A percentile compares a stretch with the other conserved stretches of the same genome.
phyloP scores from a whole-genome alignment of 1,140 invertebrate genomes.

The Asobara japonica region DNA sequence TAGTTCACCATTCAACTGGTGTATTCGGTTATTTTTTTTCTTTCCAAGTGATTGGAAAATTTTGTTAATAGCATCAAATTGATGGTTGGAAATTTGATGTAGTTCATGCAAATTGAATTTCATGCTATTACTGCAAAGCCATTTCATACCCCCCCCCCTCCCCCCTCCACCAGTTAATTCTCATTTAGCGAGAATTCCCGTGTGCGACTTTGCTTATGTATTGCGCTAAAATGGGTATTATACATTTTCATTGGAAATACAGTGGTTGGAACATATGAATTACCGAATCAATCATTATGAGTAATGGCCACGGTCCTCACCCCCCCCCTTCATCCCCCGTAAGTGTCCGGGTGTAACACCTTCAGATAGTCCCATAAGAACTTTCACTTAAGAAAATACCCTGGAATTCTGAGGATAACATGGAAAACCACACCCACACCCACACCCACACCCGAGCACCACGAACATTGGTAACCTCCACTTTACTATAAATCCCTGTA shows the following conservation, averaged over 20 bases:
- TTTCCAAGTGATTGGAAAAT: background rate
- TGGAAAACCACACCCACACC: background rate
- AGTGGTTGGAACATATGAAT: slow-evolving; percentile 33
- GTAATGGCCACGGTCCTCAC: no score
- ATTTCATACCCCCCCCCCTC: background rate
- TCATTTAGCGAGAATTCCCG: background rate
- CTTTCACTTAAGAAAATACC: background rate
- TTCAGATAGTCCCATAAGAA: no score
- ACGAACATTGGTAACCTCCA: background rate
- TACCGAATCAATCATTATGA: slow-evolving; percentile 28
- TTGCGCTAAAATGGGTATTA: slow-evolving; percentile 12
- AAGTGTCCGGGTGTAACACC: no score
- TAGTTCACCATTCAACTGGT: background rate
- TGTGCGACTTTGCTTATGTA: background rate
- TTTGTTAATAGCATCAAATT: background rate
- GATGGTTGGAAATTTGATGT: background rate
- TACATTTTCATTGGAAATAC: slow-evolving; percentile 24
- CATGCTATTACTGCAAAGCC: background rate
- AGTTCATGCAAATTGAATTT: background rate
- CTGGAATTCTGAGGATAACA: background rate
- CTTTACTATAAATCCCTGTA: background rate
- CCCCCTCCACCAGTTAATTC: background rate
- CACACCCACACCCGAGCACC: background rate
- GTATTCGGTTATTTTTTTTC: background rate
- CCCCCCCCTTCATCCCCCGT: no score